phyloP scores from a whole-genome alignment of 2,888 invertebrate genomes.

The Mimas tiliae region DNA sequence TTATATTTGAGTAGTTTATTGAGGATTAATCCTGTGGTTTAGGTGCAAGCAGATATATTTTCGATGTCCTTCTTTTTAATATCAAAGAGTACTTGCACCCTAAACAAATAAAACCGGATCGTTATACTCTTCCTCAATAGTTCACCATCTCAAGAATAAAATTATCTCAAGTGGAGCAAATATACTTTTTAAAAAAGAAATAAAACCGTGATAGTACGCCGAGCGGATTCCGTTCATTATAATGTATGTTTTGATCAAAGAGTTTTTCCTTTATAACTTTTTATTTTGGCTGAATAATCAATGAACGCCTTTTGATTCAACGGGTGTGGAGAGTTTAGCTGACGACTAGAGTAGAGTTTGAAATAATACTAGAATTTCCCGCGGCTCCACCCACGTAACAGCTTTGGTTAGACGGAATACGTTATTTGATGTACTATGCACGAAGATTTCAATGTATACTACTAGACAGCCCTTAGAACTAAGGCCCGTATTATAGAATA shows the following conservation, averaged over 20 bases:
- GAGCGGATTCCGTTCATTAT: slow-evolving; percentile 4
- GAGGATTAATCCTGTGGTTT: not conserved
- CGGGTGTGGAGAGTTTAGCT: not conserved
- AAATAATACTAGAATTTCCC: not conserved
- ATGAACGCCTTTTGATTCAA: not conserved
- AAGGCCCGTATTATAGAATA: no score
- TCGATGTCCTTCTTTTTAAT: slow-evolving; percentile 1
- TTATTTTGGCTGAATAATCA: not conserved
- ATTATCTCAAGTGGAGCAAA: slow-evolving; percentile 23
- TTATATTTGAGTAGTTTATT: no score
- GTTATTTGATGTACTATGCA: no score
- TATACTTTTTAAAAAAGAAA: slow-evolving; percentile 6
- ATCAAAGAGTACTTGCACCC: not conserved
- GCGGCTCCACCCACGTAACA: no score
- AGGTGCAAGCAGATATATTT: not conserved
- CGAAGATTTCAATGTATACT: no score
- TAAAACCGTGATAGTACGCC: not conserved
- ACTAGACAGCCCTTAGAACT: no score
- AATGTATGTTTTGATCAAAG: slow-evolving; percentile 9
- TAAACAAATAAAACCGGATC: slow-evolving; percentile 4
- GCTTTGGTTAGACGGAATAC: no score
- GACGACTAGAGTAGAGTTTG: not conserved
- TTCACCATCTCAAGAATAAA: slow-evolving; percentile 17
- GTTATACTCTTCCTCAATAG: slow-evolving; percentile 9
- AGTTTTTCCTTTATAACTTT: not conserved